Percentiles rank a stretch among this genome's conserved stretches.
phyloP scores from a whole-genome alignment of 2,113 vertebrate species.

The Odobenus rosmarus region DNA sequence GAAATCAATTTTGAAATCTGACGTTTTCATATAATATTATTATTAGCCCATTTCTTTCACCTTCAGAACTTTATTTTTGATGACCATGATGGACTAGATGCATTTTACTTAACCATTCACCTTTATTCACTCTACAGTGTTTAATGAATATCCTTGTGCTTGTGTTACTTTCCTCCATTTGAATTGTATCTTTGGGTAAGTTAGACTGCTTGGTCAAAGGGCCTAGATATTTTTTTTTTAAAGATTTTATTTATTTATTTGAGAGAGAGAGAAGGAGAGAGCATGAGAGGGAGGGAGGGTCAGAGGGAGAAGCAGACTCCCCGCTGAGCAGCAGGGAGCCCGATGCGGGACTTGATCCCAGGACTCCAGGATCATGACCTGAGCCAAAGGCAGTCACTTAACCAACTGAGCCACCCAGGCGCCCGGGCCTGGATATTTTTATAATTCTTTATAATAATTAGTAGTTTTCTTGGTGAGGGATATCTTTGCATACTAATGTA shows the following conservation, averaged over 20 bases:
- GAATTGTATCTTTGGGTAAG: slow-evolving; percentile 1
- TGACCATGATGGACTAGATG: not conserved
- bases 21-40: not conserved
- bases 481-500: not conserved
- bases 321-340: too few relatives aligned
- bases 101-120: not conserved
- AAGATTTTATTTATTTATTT: too few relatives aligned
- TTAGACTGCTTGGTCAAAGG: not conserved
- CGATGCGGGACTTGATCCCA: too few relatives aligned
- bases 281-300: too few relatives aligned
- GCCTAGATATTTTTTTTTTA: not conserved
- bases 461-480: not conserved
- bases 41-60: not conserved
- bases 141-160: not conserved
- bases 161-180: not conserved
- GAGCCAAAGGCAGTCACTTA: too few relatives aligned
- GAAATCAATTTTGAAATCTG: slow-evolving; percentile 46
- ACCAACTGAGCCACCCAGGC: too few relatives aligned
- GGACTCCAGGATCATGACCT: too few relatives aligned
- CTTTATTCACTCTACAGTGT: not conserved
- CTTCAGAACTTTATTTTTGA: slow-evolving; percentile 46
- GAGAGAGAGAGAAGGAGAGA: too few relatives aligned
- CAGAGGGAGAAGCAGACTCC: too few relatives aligned
- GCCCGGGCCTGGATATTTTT: not conserved
- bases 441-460: not conserved